phyloP scores from a whole-genome alignment of 1,140 invertebrate species.

The Anastrepha ludens region DNA sequence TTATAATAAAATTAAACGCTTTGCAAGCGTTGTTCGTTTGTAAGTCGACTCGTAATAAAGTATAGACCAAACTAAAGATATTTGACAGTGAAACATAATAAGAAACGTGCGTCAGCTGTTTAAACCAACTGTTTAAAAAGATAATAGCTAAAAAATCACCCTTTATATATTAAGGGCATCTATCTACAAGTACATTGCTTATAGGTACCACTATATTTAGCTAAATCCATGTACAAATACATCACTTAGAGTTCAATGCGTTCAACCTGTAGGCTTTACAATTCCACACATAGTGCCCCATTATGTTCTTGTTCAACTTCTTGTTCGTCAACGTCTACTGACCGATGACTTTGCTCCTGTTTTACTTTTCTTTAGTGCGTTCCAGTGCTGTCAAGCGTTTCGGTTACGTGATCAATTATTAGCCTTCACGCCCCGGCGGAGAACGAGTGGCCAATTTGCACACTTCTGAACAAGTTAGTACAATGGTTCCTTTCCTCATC shows the following conservation, averaged over 20 bases:
- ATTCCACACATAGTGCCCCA: neutral
- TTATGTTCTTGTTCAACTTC: neutral
- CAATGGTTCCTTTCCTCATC: neutral
- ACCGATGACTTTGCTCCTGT: neutral
- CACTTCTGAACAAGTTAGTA: neutral
- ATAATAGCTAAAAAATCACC: too few relatives aligned
- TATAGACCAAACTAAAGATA: too few relatives aligned
- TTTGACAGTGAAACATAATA: too few relatives aligned
- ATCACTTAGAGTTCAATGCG: neutral
- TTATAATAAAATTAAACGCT: too few relatives aligned
- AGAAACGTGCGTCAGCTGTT: too few relatives aligned
- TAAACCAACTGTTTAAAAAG: too few relatives aligned
- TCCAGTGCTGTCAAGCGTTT: slow-evolving; percentile 46
- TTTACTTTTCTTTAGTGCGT: slow-evolving; percentile 8
- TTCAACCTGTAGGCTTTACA: slow-evolving; percentile 19
- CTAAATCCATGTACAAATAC: too few relatives aligned
- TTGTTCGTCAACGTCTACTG: neutral
- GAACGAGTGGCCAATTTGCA: neutral
- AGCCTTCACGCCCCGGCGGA: slow-evolving; percentile 31
- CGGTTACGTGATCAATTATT: slow-evolving; percentile 48
- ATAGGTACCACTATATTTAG: too few relatives aligned
- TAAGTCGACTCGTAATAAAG: too few relatives aligned
- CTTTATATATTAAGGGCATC: too few relatives aligned
- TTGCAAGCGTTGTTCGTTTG: too few relatives aligned
- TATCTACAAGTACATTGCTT: too few relatives aligned